Evolutionary conservation across 2,888 invertebrate genomes (phyloP), one percentile per base, ranked within the genome.

Genomic region (Carpatolechia fugitivella): DNA sequence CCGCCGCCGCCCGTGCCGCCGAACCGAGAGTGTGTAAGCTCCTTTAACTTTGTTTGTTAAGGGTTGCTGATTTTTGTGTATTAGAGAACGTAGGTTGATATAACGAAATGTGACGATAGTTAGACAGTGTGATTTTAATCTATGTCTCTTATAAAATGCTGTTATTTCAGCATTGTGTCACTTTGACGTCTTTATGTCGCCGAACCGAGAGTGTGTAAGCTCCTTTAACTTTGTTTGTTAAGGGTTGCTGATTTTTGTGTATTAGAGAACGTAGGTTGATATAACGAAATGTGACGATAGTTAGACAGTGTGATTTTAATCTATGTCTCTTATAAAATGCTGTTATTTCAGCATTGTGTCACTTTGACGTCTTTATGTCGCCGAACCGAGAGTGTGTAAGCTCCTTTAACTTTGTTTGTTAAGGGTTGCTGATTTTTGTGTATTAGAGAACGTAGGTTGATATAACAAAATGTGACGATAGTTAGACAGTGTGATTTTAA

Each of bases 41-140:
- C 80, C 82, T 84, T 82, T 81, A 78, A 80, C 80, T 82, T 80
- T 81, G 82, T 80, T 77, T 75, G 71, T 69, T 81, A 85, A 84
- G 82, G 80, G 78, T 79, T 81, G 38, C n/a, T 38, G 14, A 38
- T 38, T 38, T 38, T 40, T 14, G 40, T 16, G 7, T 18, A n/a
- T n/a, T n/a, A n/a, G n/a, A n/a, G n/a, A n/a, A n/a, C n/a, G n/a
- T n/a, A n/a, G n/a, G n/a, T n/a, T n/a, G n/a, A n/a, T n/a, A n/a
- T n/a, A n/a, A n/a, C n/a, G n/a, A n/a, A n/a, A n/a, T n/a, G n/a
- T n/a, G n/a, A n/a, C n/a, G n/a, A n/a, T n/a, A n/a, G n/a, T n/a
- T n/a, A n/a, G n/a, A n/a, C n/a, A n/a, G n/a, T n/a, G n/a, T n/a
- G n/a, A n/a, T n/a, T n/a, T n/a, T n/a, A n/a, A n/a, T n/a, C n/a